These are phyloP conservation scores for Hyperopisus bebe DNA, from an alignment of 2,113 vertebrate species.

Conservation along the genomic window DNA sequence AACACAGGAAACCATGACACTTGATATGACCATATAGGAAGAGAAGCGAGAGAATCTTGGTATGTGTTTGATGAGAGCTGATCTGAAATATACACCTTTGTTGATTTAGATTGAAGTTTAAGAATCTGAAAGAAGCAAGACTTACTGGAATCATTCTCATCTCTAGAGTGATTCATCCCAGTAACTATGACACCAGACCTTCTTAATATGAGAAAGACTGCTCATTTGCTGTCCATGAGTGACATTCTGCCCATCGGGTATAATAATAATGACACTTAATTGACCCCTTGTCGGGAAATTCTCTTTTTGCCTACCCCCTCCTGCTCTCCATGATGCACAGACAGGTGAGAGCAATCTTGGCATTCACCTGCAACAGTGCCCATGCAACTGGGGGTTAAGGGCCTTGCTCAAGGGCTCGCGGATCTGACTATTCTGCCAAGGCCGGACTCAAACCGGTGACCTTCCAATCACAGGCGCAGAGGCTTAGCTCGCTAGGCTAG, in stretches of 20 bases:
- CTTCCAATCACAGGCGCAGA: neutral
- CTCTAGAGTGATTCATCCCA: neutral
- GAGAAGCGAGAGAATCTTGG: neutral
- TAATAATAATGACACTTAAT: neutral
- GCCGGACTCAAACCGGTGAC: neutral
- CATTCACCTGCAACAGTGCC: neutral
- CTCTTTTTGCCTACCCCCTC: neutral
- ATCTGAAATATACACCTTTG: neutral
- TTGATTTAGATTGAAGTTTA: neutral
- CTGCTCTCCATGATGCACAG: neutral
- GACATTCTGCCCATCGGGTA: neutral
- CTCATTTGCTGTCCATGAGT: neutral
- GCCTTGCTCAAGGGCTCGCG: neutral
- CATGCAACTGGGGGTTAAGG: neutral
- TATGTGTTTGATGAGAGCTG: neutral
- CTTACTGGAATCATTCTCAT: neutral
- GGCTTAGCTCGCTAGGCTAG: neutral
- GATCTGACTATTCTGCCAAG: neutral
- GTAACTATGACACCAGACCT: neutral
- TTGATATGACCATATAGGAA: neutral
- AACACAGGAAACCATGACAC: neutral
- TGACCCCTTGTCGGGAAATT: neutral
- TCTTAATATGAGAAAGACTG: neutral
- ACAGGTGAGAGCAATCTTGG: neutral
- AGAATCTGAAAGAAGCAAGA: neutral